Conservation (phyloP, 2,113 vertebrate species). For the Caretta caretta region DNA sequence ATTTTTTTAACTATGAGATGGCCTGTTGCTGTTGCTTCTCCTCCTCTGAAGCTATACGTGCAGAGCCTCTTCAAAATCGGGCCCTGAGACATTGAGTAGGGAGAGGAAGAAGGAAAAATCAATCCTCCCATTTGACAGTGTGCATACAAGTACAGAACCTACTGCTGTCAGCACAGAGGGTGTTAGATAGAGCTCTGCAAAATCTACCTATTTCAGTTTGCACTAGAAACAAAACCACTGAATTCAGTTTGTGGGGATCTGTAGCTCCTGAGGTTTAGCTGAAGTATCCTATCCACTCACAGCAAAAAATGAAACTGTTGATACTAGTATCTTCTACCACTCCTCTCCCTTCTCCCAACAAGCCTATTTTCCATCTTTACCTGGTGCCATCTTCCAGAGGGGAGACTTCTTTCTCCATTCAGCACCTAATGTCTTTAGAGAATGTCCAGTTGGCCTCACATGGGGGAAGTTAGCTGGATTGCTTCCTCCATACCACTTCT, state of each 20-base stretch:
- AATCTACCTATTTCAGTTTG: background rate
- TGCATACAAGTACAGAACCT: background rate
- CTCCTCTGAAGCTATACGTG: background rate
- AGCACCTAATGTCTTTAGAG: background rate
- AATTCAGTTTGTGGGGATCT: background rate
- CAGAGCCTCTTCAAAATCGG: background rate
- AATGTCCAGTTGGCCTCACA: fast-evolving
- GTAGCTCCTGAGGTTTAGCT: background rate
- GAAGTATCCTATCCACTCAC: background rate
- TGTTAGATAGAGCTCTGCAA: background rate
- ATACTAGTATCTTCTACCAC: background rate
- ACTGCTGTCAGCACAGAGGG: background rate
- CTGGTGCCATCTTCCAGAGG: background rate
- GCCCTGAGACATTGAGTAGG: background rate
- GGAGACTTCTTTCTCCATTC: background rate
- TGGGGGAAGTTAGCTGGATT: background rate
- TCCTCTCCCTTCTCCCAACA: background rate
- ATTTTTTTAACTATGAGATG: background rate
- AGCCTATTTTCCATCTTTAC: background rate
- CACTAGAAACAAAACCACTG: background rate
- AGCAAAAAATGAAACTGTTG: background rate
- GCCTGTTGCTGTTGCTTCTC: background rate
- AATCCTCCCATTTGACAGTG: background rate
- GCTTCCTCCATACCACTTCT: background rate
- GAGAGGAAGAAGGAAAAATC: background rate